Conservation (phyloP, 2,888 invertebrate species). For the Exocentrus adspersus region DNA sequence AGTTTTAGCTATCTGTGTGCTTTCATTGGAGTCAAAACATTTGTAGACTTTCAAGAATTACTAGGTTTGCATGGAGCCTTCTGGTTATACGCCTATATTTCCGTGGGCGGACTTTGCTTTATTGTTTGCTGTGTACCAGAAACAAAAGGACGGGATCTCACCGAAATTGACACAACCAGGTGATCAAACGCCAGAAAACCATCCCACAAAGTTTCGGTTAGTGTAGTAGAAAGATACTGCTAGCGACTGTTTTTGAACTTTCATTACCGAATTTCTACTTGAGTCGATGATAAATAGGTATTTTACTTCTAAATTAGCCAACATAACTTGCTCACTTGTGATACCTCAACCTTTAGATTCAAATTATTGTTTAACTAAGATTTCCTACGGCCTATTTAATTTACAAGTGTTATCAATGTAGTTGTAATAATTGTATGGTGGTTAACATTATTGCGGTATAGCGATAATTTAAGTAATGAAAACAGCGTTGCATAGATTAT, state of each 20-base stretch:
- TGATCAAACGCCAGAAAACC: conserved; percentile 54
- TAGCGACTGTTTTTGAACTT: conserved; percentile 35
- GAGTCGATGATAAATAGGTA: conserved; percentile 2
- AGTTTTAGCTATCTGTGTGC: conserved; percentile 88
- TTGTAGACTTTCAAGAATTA: conserved; percentile 81
- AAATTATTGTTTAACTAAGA: neutral
- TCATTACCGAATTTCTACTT: conserved; percentile 13
- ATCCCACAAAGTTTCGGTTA: conserved; percentile 51
- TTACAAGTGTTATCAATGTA: conserved; percentile 1
- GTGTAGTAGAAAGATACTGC: conserved; percentile 57
- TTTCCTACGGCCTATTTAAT: conserved; percentile 18
- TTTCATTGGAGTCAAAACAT: conserved; percentile 87
- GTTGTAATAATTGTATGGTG: no score
- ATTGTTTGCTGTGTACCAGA: conserved; percentile 89
- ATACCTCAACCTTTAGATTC: conserved; percentile 29
- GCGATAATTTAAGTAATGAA: no score
- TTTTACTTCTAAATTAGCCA: neutral
- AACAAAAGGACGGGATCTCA: conserved; percentile 89
- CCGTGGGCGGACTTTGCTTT: conserved; percentile 83
- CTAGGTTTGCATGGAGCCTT: conserved; percentile 86
- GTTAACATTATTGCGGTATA: no score
- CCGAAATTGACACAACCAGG: conserved; percentile 80
- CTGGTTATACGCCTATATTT: conserved; percentile 87
- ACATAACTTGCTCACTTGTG: conserved; percentile 25
- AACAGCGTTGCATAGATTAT: conserved; percentile 12